Evolutionary conservation across 1,140 invertebrate species (phyloP).

Genomic region (Pogonomyrmex californicus): DNA sequence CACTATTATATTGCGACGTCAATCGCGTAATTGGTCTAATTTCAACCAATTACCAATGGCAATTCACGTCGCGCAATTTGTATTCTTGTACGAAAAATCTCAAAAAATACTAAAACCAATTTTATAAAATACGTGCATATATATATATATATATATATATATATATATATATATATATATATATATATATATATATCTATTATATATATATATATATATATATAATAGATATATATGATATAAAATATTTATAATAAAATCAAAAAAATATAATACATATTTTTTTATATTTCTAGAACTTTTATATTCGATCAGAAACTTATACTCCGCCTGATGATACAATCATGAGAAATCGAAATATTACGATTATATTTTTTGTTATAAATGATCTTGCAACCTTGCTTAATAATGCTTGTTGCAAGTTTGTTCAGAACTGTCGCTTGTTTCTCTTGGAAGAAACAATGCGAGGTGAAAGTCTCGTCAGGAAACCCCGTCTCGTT

Average conservation of each 20-base stretch:
- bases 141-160: too few species aligned
- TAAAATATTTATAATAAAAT: too few species aligned
- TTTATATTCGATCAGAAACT: slow-evolving; percentile 69
- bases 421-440: slow-evolving; percentile 15
- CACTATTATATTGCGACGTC: slow-evolving; percentile 14
- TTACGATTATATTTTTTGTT: slow-evolving; percentile 21
- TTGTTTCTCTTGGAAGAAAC: slow-evolving; percentile 20
- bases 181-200: background rate
- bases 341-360: slow-evolving; percentile 44
- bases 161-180: too few species aligned
- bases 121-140: slow-evolving; percentile 9
- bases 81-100: too few species aligned
- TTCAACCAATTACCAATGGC: slow-evolving; percentile 18
- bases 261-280: too few species aligned
- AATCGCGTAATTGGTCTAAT: slow-evolving; percentile 29
- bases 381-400: slow-evolving; percentile 15
- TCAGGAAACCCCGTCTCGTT: slow-evolving; percentile 32
- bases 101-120: background rate
- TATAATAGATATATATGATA: too few species aligned
- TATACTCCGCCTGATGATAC: slow-evolving; percentile 58
- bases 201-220: background rate
- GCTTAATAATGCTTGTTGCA: slow-evolving; percentile 13
- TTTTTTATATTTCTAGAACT: slow-evolving; percentile 51
- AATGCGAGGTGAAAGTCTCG: slow-evolving; percentile 19
- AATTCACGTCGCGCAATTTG: background rate